These are phyloP conservation scores for Dryoscopus gambensis DNA, from an alignment of 2,113 vertebrate genomes.

Conservation along the genomic window DNA sequence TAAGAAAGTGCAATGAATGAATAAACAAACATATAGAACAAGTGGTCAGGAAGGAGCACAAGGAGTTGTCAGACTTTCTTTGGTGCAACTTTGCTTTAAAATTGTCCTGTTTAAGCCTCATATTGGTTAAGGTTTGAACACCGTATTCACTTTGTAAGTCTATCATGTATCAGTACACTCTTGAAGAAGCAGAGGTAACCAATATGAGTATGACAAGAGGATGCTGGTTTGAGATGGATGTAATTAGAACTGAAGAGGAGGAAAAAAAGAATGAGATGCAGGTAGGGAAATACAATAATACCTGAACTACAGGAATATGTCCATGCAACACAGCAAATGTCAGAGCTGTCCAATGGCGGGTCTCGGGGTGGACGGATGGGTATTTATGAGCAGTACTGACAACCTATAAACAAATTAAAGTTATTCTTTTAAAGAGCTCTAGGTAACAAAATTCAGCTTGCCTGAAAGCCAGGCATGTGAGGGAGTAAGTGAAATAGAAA, in stretches of 20 bases:
- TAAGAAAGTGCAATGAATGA: constrained; percentile 30
- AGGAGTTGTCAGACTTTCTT: constrained; percentile 53
- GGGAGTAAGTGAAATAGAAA: not conserved
- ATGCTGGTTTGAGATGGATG: constrained; percentile 64
- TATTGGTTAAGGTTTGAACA: constrained; percentile 69
- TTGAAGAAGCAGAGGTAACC: constrained; percentile 65
- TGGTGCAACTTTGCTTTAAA: constrained; percentile 53
- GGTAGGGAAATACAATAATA: constrained; percentile 78
- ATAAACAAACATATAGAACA: constrained; percentile 56
- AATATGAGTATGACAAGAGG: constrained; percentile 69
- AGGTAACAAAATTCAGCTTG: constrained; percentile 54
- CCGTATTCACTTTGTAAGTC: not conserved
- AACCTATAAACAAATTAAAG: constrained; percentile 89
- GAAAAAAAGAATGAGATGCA: constrained; percentile 64
- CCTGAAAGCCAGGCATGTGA: constrained; percentile 43
- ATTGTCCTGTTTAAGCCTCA: constrained; percentile 49
- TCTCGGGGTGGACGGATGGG: constrained; percentile 98
- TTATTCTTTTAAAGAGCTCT: constrained; percentile 69
- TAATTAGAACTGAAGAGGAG: constrained; percentile 54
- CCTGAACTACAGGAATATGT: constrained; percentile 99
- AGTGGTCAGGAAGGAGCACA: constrained; percentile 63
- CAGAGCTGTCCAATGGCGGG: constrained; percentile 97
- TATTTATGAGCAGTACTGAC: constrained; percentile 97
- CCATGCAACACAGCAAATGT: constrained; percentile 98
- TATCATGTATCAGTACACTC: constrained; percentile 56